phyloP scores from a whole-genome alignment of 2,888 invertebrate genomes.

The Eupithecia tripunctaria region DNA sequence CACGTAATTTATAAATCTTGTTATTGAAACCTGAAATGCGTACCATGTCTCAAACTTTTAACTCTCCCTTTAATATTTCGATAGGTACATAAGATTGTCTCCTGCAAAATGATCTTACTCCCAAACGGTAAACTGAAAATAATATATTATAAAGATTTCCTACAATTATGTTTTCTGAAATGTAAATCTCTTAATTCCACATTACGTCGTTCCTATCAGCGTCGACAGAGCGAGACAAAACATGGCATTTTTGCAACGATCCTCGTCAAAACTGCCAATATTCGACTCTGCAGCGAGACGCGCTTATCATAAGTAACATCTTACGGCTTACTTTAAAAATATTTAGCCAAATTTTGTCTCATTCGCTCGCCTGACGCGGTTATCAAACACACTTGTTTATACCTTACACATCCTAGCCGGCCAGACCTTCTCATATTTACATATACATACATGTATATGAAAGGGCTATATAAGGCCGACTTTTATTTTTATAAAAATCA shows the following conservation, averaged over 20 bases:
- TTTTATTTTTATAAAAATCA: constrained; percentile 24
- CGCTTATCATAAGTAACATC: constrained; percentile 36
- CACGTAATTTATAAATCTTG: not conserved
- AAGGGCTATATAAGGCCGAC: constrained; percentile 49
- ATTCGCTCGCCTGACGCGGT: constrained; percentile 46
- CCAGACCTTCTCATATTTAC: constrained; percentile 56
- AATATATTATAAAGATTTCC: constrained; percentile 33
- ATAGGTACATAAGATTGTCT: not conserved
- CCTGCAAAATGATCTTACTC: constrained; percentile 27
- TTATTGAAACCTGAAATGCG: not conserved
- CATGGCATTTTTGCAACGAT: constrained; percentile 36
- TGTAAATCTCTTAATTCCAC: constrained; percentile 41
- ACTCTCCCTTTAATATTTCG: not conserved
- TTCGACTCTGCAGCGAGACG: constrained; percentile 37
- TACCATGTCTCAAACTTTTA: not conserved
- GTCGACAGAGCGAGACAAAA: constrained; percentile 46
- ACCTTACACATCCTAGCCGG: constrained; percentile 45
- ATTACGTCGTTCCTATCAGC: constrained; percentile 42
- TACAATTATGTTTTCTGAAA: constrained; percentile 36
- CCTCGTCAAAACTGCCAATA: constrained; percentile 37
- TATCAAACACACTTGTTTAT: constrained; percentile 43
- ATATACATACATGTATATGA: too few species aligned
- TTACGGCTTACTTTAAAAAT: constrained; percentile 45
- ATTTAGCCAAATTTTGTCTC: constrained; percentile 47
- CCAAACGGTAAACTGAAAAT: constrained; percentile 32